phyloP scores from a whole-genome alignment of 2,888 invertebrate species.

The Ichneumoninae sp. region DNA sequence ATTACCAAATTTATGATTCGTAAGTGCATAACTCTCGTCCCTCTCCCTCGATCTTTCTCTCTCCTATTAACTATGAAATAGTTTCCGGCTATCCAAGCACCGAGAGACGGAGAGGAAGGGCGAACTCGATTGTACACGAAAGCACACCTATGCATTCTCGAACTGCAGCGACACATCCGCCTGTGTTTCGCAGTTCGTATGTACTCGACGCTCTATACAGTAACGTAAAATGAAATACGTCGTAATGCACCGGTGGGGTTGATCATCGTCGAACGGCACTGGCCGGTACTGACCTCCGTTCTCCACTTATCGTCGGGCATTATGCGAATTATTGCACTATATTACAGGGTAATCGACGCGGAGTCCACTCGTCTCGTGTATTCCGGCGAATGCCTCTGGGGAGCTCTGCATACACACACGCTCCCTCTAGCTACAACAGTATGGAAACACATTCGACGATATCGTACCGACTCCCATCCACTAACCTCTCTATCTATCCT shows the following conservation, averaged over 20 bases:
- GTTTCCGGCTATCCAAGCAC: slow-evolving; percentile 75
- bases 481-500: slow-evolving; percentile 45
- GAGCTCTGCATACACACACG: slow-evolving; percentile 33
- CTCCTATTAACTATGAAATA: slow-evolving; percentile 78
- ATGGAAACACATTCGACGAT: slow-evolving; percentile 19
- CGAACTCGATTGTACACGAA: slow-evolving; percentile 21
- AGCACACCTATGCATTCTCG: slow-evolving; percentile 45
- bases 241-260: slow-evolving; percentile 30
- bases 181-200: not conserved
- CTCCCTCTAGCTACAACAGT: slow-evolving; percentile 17
- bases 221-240: slow-evolving; percentile 44
- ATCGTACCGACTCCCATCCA: slow-evolving; percentile 31
- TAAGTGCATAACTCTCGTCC: slow-evolving; percentile 74
- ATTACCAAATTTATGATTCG: slow-evolving; percentile 78
- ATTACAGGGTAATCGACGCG: slow-evolving; percentile 63
- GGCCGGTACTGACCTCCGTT: slow-evolving; percentile 36
- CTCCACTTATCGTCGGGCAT: slow-evolving; percentile 63
- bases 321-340: slow-evolving; percentile 66
- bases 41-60: slow-evolving; percentile 59
- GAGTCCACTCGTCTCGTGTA: slow-evolving; percentile 58
- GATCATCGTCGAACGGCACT: slow-evolving; percentile 34
- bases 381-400: slow-evolving; percentile 52
- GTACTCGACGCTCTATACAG: not conserved
- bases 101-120: slow-evolving; percentile 33
- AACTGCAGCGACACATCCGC: slow-evolving; percentile 39